Evolutionary conservation across 2,888 invertebrate genomes (phyloP).

Genomic region (Catonia carolina): DNA sequence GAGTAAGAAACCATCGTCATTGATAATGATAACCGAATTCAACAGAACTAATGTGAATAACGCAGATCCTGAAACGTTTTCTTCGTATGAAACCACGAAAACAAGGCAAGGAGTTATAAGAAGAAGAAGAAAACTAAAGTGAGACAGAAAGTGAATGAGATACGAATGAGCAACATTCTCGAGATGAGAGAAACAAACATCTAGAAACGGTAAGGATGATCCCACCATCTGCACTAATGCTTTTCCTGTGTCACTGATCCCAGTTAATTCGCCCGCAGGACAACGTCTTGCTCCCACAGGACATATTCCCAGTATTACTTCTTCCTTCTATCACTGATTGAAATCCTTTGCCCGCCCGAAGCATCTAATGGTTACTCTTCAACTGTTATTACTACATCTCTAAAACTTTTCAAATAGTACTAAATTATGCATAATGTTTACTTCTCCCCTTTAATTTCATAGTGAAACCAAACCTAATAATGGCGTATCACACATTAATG

Average conservation of each 20-base stretch:
- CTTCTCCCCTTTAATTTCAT: too few relatives aligned
- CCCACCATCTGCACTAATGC: constrained; percentile 7
- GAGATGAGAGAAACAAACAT: too few relatives aligned
- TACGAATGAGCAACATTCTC: too few relatives aligned
- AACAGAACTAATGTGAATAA: too few relatives aligned
- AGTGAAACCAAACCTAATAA: too few relatives aligned
- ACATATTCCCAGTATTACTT: constrained; percentile 4
- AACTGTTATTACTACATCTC: background rate
- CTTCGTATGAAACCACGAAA: constrained; percentile 14
- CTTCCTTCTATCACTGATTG: background rate
- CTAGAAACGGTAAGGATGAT: too few relatives aligned
- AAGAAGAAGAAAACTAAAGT: constrained; percentile 12
- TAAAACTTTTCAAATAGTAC: background rate
- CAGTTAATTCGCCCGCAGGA: constrained; percentile 10
- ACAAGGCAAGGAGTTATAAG: constrained; percentile 16
- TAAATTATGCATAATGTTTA: constrained; percentile 7
- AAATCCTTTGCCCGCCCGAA: constrained; percentile 8
- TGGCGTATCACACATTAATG: too few relatives aligned
- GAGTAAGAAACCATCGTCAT: too few relatives aligned
- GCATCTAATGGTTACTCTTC: background rate
- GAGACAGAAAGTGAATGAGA: constrained; percentile 10
- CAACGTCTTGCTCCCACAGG: background rate
- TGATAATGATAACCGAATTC: too few relatives aligned
- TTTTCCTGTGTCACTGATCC: constrained; percentile 6
- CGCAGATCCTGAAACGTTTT: too few relatives aligned